A percentile compares a stretch with the other conserved stretches of the same genome.
phyloP scores from a whole-genome alignment of 2,113 vertebrate genomes.

The Rattus rattus region DNA sequence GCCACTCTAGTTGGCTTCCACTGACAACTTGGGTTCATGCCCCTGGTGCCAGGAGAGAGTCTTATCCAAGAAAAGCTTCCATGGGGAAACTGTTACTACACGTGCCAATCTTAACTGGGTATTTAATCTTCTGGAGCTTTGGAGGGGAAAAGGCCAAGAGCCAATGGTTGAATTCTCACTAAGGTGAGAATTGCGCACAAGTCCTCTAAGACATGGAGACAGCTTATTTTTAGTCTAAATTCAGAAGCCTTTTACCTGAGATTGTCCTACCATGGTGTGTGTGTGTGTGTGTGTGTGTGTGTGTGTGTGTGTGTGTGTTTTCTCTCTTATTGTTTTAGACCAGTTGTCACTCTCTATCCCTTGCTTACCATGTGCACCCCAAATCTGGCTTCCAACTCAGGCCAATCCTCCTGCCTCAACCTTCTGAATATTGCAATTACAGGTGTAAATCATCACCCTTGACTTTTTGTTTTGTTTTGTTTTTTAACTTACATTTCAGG shows the following conservation, averaged over 20 bases:
- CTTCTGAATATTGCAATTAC: not conserved
- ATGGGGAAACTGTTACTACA: not conserved
- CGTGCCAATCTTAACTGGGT: not conserved
- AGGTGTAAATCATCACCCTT: not conserved
- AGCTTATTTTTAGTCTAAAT: constrained; percentile 28
- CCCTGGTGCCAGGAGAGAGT: not conserved
- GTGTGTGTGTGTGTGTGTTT: not conserved
- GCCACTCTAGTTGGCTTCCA: not conserved
- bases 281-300: not conserved
- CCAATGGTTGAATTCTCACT: not conserved
- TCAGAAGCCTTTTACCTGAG: constrained; percentile 25
- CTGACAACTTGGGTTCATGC: not conserved
- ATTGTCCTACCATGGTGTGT: not conserved
- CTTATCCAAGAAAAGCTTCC: not conserved
- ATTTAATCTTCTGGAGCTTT: not conserved
- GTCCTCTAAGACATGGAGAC: not conserved
- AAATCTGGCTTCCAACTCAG: not conserved
- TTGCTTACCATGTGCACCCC: not conserved
- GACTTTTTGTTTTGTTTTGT: not conserved
- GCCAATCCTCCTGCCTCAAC: not conserved
- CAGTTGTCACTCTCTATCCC: not conserved
- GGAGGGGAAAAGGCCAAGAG: not conserved
- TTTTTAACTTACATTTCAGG: not conserved
- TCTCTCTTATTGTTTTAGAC: not conserved
- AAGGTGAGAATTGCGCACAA: not conserved